Base-by-base conservation (phyloP, 2,113 vertebrate genomes). In the Sander vitreus region DNA sequence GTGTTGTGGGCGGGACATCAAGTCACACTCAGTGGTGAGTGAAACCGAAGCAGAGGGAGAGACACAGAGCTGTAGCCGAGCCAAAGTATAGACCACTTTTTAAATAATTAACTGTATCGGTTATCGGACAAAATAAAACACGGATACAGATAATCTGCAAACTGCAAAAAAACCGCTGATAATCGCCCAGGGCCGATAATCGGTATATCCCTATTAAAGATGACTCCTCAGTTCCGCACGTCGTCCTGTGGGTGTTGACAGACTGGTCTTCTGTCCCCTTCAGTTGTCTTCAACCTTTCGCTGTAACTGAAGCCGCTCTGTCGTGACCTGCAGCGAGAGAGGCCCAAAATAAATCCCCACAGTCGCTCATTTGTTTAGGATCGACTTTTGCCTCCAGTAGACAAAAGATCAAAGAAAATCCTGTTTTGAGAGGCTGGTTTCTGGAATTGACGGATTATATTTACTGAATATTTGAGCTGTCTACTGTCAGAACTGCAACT, bases 261-360 rank as follows among this genome's bases (percentile, higher is more conserved):
- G 76, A 77, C 66, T 65, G 21, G 12, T 39, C 14, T 53, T 25
- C 69, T 59, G 69, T 87, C 83, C 2, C 80, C 51, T 68, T 33
- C n/a, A 5, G 47, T 86, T 23, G 23, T 58, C 54, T 23, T 79
- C 78, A 73, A 68, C 71, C 72, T 78, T 79, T 78, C 14, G 45
- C 64, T 65, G 80, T 50, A 69, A 54, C 47, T 60, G 74, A 81
- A 58, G 21, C 9, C 21, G 15, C 63, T 27, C 72, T 2, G 39
- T 53, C 12, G 68, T 57, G 83, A 86, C 80, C 68, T 51, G 59
- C 18, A 75, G 76, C 57, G 27, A 53, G 58, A 53, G 58, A 66
- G 18, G 11, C 66, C 71, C 51, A 58, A 80, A 82, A 85, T 80
- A 80, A 70, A 81, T 19, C 71, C 15, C 43, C 27, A 3, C 63